A percentile compares a stretch with the other conserved stretches of the same genome.
These are phyloP conservation scores for Lota lota DNA, from an alignment of 2,113 vertebrate species.

Conservation along the genomic window DNA sequence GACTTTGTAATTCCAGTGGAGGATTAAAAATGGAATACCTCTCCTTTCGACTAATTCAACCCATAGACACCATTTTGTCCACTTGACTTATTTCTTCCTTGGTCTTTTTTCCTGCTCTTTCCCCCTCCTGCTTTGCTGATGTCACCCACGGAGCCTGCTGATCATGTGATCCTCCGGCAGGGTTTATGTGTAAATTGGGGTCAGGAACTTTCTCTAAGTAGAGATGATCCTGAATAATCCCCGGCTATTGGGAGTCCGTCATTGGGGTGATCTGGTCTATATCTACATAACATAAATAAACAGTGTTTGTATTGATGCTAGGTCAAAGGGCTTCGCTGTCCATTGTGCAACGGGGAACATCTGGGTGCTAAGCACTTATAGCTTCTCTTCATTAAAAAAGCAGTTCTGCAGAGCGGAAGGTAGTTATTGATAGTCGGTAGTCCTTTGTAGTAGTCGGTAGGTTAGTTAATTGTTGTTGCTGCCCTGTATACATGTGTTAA, in stretches of 20 bases:
- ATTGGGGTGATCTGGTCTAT: neutral
- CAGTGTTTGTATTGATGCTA: constrained; percentile 13
- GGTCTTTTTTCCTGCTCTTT: constrained; percentile 23
- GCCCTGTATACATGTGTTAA: too few species aligned
- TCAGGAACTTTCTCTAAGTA: constrained; percentile 52
- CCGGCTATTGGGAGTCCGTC: neutral
- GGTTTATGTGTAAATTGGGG: constrained; percentile 53
- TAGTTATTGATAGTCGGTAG: too few species aligned
- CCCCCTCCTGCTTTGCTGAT: constrained; percentile 2
- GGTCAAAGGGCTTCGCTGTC: constrained; percentile 22
- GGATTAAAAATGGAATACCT: constrained; percentile 23
- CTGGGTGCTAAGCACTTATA: neutral
- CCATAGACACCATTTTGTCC: constrained; percentile 44
- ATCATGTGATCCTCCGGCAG: constrained; percentile 29
- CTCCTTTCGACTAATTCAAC: constrained; percentile 30
- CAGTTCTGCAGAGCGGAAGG: too few species aligned
- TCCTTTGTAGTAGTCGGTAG: too few species aligned
- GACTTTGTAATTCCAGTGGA: constrained; percentile 23
- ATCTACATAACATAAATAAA: constrained; percentile 22
- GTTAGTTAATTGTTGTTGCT: too few species aligned
- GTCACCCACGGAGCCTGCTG: constrained; percentile 11
- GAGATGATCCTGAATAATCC: constrained; percentile 55
- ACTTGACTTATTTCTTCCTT: constrained; percentile 16
- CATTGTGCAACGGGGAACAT: neutral
- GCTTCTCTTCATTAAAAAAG: too few species aligned